Percentiles rank a stretch among this genome's conserved stretches.
phyloP scores from a whole-genome alignment of 1,140 invertebrate species.

The Polyergus mexicanus region DNA sequence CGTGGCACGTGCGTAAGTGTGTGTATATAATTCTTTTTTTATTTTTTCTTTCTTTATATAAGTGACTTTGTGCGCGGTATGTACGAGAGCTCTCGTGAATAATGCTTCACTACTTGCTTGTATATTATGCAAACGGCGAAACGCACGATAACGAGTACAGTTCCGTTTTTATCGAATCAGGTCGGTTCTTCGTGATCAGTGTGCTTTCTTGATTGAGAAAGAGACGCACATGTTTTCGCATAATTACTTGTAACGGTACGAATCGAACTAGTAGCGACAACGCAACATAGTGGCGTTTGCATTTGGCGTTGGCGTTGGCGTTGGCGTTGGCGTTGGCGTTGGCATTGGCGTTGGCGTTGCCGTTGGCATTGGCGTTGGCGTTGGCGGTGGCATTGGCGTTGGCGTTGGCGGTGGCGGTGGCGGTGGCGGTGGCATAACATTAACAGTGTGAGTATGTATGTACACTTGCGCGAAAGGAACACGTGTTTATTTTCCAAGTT shows the following conservation, averaged over 20 bases:
- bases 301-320: background rate
- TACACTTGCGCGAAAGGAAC: conserved; percentile 54
- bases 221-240: background rate
- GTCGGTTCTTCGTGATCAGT: background rate
- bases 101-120: background rate
- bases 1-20: conserved; percentile 2
- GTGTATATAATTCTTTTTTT: no score
- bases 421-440: no score
- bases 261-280: background rate
- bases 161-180: background rate
- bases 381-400: background rate
- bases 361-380: background rate
- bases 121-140: background rate
- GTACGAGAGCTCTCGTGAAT: background rate
- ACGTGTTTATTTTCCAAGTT: conserved; percentile 82
- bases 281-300: background rate
- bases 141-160: no score
- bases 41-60: no score
- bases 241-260: background rate
- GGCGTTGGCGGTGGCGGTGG: background rate
- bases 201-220: background rate
- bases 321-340: background rate
- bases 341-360: background rate
- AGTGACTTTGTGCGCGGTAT: background rate
- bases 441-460: conserved; percentile 27